These are phyloP conservation scores for Limnephilus lunatus DNA, from an alignment of 2,888 invertebrate species.

Conservation along the genomic window DNA sequence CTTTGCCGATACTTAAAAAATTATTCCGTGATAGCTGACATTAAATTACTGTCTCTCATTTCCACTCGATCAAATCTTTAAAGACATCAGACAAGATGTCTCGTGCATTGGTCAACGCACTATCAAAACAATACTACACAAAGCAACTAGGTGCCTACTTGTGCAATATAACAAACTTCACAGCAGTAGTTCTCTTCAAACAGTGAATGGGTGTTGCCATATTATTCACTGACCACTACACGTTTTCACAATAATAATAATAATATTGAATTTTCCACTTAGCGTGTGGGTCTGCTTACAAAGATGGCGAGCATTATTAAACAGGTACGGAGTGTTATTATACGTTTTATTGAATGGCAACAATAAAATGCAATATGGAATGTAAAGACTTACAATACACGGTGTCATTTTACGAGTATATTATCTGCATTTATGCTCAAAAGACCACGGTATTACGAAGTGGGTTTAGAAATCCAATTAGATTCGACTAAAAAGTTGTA, in stretches of 20 bases:
- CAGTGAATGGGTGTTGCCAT: background rate
- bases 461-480: background rate
- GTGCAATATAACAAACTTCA: background rate
- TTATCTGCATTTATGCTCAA: background rate
- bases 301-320: background rate
- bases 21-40: too few species aligned
- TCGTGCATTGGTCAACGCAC: background rate
- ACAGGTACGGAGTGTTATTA: background rate
- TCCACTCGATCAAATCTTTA: background rate
- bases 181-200: background rate
- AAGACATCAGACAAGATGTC: background rate
- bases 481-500: background rate
- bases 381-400: background rate
- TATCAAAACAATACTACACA: background rate
- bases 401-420: background rate
- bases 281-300: background rate
- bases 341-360: background rate
- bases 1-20: too few species aligned
- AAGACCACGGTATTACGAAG: background rate
- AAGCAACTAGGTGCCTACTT: background rate
- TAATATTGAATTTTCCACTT: background rate
- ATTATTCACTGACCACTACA: background rate
- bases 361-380: background rate
- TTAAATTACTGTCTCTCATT: background rate
- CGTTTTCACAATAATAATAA: background rate